phyloP scores from a whole-genome alignment of 2,797 vertebrate species.

The Champsocephalus esox region DNA sequence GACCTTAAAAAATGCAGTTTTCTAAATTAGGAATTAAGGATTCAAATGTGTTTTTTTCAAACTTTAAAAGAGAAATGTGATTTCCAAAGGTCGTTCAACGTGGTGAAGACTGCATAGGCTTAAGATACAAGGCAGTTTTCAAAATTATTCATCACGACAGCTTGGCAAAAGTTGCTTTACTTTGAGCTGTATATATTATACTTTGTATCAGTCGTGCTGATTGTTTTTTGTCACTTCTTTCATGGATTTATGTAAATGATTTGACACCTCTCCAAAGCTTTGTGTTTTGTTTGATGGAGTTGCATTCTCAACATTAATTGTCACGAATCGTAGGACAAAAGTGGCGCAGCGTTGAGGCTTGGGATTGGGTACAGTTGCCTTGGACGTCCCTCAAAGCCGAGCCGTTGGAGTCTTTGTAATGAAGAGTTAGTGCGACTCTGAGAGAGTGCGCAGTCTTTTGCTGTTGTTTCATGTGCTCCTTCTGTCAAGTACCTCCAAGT shows the following conservation, averaged over 20 bases:
- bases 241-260: constrained; percentile 59
- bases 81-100: constrained; percentile 43
- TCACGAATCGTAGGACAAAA: constrained; percentile 62
- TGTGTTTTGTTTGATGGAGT: constrained; percentile 56
- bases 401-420: constrained; percentile 66
- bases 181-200: constrained; percentile 59
- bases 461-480: constrained; percentile 71
- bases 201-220: constrained; percentile 50
- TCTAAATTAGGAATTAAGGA: not conserved
- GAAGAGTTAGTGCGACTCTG: constrained; percentile 65
- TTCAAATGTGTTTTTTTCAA: not conserved
- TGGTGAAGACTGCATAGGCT: constrained; percentile 35
- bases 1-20: not conserved
- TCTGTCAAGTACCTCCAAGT: constrained; percentile 83
- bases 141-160: constrained; percentile 64
- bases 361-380: constrained; percentile 37
- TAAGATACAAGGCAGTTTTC: constrained; percentile 27
- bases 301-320: constrained; percentile 68
- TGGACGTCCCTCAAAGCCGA: constrained; percentile 75
- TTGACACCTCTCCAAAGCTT: constrained; percentile 68
- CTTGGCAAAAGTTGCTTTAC: constrained; percentile 59
- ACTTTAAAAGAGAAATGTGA: not conserved
- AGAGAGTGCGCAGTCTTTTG: constrained; percentile 50
- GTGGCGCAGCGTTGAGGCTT: constrained; percentile 33
- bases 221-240: constrained; percentile 56